These are phyloP conservation scores for Tupaia chinensis DNA, from an alignment of 2,113 vertebrate species.

Conservation along the genomic window DNA sequence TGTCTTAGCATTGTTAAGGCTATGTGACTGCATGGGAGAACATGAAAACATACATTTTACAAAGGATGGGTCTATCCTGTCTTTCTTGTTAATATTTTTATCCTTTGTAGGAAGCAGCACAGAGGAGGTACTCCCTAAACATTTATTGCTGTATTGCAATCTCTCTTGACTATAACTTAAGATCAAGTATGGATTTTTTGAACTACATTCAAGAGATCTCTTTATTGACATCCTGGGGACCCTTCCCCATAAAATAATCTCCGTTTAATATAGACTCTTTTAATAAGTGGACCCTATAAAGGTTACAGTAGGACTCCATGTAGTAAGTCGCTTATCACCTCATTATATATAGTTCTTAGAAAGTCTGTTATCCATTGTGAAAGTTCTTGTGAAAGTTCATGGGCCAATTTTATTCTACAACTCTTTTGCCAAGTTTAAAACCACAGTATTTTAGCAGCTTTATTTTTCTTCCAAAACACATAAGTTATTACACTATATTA, in stretches of 20 bases:
- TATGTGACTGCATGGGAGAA: not conserved
- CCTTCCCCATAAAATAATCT: not conserved
- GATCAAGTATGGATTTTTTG: not conserved
- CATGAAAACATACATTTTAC: not conserved
- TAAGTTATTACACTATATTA: constrained; percentile 80
- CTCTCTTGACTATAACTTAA: not conserved
- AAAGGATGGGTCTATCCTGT: not conserved
- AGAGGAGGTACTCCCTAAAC: constrained; percentile 8
- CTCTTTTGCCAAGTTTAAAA: constrained; percentile 82
- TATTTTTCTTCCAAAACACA: constrained; percentile 86
- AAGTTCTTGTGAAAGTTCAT: constrained; percentile 69
- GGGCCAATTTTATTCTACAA: constrained; percentile 62
- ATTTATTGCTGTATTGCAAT: not conserved
- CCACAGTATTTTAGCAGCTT: constrained; percentile 81
- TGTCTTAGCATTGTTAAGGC: not conserved
- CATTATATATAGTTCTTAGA: constrained; percentile 20
- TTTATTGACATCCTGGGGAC: not conserved
- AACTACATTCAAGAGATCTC: not conserved
- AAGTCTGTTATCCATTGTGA: constrained; percentile 72
- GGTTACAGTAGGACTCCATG: not conserved
- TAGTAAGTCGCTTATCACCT: constrained; percentile 14
- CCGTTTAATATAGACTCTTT: not conserved
- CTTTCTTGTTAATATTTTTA: not conserved
- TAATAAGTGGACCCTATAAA: not conserved
- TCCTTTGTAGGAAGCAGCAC: not conserved